A percentile compares a stretch with the other conserved stretches of the same genome.
These are phyloP conservation scores for Hemicordylus capensis DNA, from an alignment of 2,113 vertebrate species.

Conservation along the genomic window DNA sequence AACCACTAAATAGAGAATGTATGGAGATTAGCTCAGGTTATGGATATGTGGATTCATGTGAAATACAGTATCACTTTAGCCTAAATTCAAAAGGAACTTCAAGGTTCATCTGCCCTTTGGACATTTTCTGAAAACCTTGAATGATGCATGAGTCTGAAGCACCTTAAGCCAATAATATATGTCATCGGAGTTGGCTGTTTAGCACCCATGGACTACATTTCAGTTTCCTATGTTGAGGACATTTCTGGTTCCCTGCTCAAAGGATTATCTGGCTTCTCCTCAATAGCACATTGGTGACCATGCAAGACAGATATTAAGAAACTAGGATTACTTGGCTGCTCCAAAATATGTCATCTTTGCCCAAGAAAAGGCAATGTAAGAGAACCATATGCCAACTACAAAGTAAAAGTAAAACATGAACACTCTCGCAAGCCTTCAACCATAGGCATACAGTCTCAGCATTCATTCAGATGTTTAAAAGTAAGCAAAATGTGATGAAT, in stretches of 20 bases:
- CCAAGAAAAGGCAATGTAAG: neutral
- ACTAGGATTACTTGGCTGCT: neutral
- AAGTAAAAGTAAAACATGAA: neutral
- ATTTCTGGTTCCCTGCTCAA: too few relatives aligned
- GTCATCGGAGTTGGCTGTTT: neutral
- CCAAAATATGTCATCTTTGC: neutral
- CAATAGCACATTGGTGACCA: neutral
- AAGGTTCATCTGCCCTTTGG: neutral
- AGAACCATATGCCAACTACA: neutral
- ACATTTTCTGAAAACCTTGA: neutral
- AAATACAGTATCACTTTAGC: neutral
- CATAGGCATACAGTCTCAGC: slow-evolving; percentile 18
- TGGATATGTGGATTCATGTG: neutral
- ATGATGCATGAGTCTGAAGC: neutral
- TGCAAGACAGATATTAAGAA: neutral
- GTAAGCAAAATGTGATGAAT: neutral
- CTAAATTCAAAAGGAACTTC: neutral
- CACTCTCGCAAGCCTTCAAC: neutral
- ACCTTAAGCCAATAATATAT: neutral
- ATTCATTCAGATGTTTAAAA: neutral
- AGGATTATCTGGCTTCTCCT: neutral
- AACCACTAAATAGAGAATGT: neutral
- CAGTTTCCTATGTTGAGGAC: too few relatives aligned
- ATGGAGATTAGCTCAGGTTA: neutral
- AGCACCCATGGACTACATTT: neutral